Percentiles rank a stretch among this genome's conserved stretches.
These are phyloP conservation scores for Corvus hawaiiensis DNA, from an alignment of 2,113 vertebrate genomes.

Conservation along the genomic window DNA sequence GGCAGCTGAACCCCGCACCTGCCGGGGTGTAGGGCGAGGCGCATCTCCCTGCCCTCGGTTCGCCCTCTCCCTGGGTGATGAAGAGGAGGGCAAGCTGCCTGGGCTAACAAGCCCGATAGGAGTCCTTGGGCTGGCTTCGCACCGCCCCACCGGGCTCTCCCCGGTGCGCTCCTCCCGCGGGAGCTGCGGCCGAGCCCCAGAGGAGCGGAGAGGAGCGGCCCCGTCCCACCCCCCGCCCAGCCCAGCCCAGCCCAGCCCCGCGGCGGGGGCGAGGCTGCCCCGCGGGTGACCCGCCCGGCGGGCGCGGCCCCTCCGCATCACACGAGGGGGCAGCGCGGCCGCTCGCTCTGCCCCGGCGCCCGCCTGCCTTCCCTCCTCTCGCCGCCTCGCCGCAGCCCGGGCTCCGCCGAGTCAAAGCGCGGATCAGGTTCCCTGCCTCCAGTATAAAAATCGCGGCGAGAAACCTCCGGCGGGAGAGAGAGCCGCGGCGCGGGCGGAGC, in stretches of 20 bases:
- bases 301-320: constrained; percentile 55
- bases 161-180: no score
- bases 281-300: constrained; percentile 23
- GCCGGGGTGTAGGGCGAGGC: no score
- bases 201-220: no score
- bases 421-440: constrained; percentile 69
- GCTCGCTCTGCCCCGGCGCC: constrained; percentile 17
- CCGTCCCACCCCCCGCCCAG: neutral
- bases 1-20: neutral
- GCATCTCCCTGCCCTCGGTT: no score
- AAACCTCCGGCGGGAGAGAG: neutral
- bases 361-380: neutral
- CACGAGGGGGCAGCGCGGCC: constrained; percentile 34
- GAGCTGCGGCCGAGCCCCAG: neutral
- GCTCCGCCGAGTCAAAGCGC: constrained; percentile 41
- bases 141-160: neutral
- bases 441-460: constrained; percentile 53
- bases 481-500: neutral
- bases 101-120: neutral
- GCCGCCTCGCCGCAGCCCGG: constrained; percentile 28
- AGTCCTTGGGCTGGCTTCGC: accelerated
- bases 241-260: neutral
- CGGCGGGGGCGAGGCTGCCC: constrained; percentile 43
- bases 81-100: neutral
- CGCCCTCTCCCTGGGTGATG: neutral